Conservation (phyloP, 1,140 invertebrate genomes). For the Portunus trituberculatus region DNA sequence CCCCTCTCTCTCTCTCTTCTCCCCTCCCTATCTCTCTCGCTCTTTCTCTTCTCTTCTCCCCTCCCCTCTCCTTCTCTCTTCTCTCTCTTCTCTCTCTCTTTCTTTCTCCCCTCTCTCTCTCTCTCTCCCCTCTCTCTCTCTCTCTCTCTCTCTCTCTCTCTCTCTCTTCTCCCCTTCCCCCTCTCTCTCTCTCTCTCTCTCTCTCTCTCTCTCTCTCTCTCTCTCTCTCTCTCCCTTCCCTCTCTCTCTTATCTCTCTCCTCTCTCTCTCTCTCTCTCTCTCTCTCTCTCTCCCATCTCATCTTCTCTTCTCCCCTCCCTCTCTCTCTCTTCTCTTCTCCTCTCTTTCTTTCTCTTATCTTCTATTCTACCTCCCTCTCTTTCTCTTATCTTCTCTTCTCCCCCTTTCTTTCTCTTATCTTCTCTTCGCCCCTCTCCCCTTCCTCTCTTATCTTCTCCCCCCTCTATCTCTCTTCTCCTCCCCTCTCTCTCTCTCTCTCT, state of each 20-base stretch:
- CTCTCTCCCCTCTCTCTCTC: no score
- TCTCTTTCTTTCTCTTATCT: background rate
- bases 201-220: slow-evolving; percentile 25
- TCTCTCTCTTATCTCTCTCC: background rate
- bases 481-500: slow-evolving; percentile 18
- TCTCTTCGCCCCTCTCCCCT: background rate
- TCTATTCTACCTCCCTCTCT: background rate
- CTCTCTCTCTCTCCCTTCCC: background rate
- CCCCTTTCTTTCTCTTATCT: background rate
- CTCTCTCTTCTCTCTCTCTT: no score
- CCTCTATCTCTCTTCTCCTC: no score
- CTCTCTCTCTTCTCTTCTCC: background rate
- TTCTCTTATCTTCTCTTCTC: background rate
- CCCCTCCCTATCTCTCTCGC: background rate
- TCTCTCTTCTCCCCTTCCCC: no score
- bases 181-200: slow-evolving; percentile 28
- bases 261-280: no score
- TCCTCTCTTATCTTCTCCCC: slow-evolving; percentile 1
- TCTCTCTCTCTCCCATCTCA: background rate
- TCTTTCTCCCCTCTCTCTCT: no score
- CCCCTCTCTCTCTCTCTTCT: background rate
- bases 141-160: no score
- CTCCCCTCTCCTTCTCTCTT: no score
- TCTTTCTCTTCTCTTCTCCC: no score
- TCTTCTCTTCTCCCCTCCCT: background rate